phyloP scores from a whole-genome alignment of 2,888 invertebrate genomes.

The Congeria kusceri region DNA sequence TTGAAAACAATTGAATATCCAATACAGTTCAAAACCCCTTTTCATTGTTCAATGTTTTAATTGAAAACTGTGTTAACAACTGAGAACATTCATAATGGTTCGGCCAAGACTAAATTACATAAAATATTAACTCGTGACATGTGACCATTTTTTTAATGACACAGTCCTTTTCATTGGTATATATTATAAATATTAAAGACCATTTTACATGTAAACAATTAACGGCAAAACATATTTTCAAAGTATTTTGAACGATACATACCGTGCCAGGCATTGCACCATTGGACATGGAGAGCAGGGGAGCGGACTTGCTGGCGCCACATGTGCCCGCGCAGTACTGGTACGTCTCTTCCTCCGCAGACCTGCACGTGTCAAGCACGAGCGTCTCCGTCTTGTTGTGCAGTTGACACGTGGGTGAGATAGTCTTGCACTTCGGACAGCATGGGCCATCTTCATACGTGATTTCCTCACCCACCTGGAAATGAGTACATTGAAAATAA shows the following conservation, averaged over 20 bases:
- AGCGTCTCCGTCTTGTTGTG: conserved; percentile 2
- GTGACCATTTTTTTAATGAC: no score
- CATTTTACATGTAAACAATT: not conserved
- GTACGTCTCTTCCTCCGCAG: conserved; percentile 5
- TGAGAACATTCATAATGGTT: no score
- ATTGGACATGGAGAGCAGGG: not conserved
- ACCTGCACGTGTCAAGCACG: not conserved
- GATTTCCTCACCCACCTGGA: conserved; percentile 36
- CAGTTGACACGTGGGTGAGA: conserved; percentile 15
- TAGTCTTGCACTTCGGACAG: conserved; percentile 37
- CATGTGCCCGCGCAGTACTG: conserved; percentile 33
- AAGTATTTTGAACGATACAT: no score
- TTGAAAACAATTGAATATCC: no score
- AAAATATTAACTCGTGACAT: no score
- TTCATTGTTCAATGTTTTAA: no score
- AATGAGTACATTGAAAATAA: no score
- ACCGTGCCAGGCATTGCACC: not conserved
- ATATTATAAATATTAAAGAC: not conserved
- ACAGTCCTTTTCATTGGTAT: not conserved
- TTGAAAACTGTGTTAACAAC: no score
- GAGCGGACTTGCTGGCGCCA: conserved; percentile 17
- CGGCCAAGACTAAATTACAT: no score
- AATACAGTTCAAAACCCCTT: no score
- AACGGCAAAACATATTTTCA: not conserved
- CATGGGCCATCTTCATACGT: conserved; percentile 47